phyloP scores from a whole-genome alignment of 2,113 vertebrate species.

The Diadophis punctatus region DNA sequence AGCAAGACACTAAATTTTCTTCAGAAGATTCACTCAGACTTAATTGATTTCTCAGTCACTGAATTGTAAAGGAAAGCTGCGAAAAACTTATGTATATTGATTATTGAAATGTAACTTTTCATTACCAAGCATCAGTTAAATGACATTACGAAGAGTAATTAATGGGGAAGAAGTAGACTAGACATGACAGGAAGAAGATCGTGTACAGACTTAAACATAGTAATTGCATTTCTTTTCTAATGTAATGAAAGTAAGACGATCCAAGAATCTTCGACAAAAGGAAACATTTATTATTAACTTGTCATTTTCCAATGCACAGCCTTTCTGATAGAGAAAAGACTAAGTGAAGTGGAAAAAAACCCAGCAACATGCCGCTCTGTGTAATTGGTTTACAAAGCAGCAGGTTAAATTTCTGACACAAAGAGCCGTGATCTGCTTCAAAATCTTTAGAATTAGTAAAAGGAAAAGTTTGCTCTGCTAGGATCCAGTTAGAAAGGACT shows the following conservation, averaged over 20 bases:
- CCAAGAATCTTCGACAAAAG: not conserved
- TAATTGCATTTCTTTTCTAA: not conserved
- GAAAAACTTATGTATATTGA: conserved; percentile 38
- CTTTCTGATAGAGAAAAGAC: not conserved
- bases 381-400: not conserved
- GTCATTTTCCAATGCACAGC: not conserved
- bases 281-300: not conserved
- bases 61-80: conserved; percentile 46
- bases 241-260: not conserved
- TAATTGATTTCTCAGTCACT: conserved; percentile 53
- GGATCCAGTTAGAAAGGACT: not conserved
- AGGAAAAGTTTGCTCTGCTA: not conserved
- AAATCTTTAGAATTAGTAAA: not conserved
- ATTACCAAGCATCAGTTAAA: conserved; percentile 47
- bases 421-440: not conserved
- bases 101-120: conserved; percentile 50
- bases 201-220: not conserved
- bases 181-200: not conserved
- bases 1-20: conserved; percentile 26
- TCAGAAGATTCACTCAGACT: conserved; percentile 42
- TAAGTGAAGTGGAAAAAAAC: not conserved
- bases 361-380: not conserved
- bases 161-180: not conserved
- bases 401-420: not conserved
- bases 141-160: conserved; percentile 47